phyloP scores from a whole-genome alignment of 2,888 invertebrate genomes.

The Hipparchia semele region DNA sequence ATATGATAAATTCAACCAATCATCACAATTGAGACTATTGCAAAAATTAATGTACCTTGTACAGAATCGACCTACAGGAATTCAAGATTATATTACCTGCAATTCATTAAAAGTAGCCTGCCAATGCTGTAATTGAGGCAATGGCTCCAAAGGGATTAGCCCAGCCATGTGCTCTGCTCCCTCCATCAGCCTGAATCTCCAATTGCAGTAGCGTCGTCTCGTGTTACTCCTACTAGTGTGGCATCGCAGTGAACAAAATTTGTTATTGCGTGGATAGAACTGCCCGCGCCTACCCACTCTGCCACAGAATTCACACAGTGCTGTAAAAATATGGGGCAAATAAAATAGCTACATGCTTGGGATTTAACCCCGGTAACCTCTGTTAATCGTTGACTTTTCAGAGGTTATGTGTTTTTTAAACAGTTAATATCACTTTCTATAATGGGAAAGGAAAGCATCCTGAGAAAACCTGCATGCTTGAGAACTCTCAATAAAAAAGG shows the following conservation, averaged over 20 bases:
- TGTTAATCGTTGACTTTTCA: no score
- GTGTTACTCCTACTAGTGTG: constrained; percentile 53
- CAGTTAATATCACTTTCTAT: no score
- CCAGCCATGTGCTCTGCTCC: constrained; percentile 77
- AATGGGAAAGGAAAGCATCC: no score
- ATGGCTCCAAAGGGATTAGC: constrained; percentile 74
- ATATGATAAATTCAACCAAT: no score
- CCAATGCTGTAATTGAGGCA: constrained; percentile 78
- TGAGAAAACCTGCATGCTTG: no score
- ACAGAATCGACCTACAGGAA: no score
- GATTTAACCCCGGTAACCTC: background rate
- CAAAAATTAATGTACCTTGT: no score
- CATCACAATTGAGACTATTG: no score
- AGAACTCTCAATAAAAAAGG: no score
- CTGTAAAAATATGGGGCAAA: constrained; percentile 48
- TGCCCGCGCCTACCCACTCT: constrained; percentile 69
- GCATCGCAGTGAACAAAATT: constrained; percentile 72
- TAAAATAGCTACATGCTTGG: background rate
- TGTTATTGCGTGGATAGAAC: constrained; percentile 70
- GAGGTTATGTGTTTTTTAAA: no score
- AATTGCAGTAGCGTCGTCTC: constrained; percentile 59
- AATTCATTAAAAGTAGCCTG: constrained; percentile 67
- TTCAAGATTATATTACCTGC: constrained; percentile 53
- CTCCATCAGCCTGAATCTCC: constrained; percentile 77
- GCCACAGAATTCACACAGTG: constrained; percentile 77